Evolutionary conservation across 2,797 vertebrate genomes (phyloP), one percentile per base, ranked within the genome.

Genomic region (Lacerta viridis): DNA sequence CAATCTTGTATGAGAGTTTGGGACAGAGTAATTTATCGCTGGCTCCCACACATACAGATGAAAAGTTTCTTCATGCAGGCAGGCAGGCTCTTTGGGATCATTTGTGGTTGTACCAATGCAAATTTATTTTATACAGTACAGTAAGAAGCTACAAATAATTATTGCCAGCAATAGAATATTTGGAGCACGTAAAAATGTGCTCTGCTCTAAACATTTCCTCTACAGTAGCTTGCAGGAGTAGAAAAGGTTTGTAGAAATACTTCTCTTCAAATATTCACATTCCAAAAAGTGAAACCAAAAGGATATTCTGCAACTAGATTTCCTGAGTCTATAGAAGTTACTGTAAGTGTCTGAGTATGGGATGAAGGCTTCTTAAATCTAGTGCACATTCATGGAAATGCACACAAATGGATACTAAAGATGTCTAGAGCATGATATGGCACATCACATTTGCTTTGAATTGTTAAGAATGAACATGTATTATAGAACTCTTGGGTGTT

Each of bases 241-340:
- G 29, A 68, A 17, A 4, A 9, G 11, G 39, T 41, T 13, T 39
- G 33, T 39, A 74, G 10, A 27, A 82, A 77, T 92, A 80, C 80
- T 88, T 86, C 91, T 84, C 74, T 74, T 27, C 46, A 90, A 92
- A 80, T 81, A 89, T 27, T 76, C 76, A 61, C 59, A 91, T 29
- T 74, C 7, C 78, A 80, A n/a, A 93, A 93, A 95, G 86, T 0
- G 82, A 95, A 95, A 95, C 88, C 33, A 79, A 95, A 94, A 95
- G 88, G 17, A 15, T 29, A 78, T 78, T 78, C 43, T 50, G n/a
- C 0, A 66, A 75, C 87, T 85, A 90, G 88, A 78, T 79, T 89
- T 33, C 59, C 89, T 83, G 87, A 94, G 55, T 33, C 29, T 59
- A 18, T 33, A 50, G 77, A 55, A 55, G 43, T 59, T 20, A 33